These are phyloP conservation scores for Diaperis boleti DNA, from an alignment of 2,888 invertebrate genomes.

Conservation along the genomic window DNA sequence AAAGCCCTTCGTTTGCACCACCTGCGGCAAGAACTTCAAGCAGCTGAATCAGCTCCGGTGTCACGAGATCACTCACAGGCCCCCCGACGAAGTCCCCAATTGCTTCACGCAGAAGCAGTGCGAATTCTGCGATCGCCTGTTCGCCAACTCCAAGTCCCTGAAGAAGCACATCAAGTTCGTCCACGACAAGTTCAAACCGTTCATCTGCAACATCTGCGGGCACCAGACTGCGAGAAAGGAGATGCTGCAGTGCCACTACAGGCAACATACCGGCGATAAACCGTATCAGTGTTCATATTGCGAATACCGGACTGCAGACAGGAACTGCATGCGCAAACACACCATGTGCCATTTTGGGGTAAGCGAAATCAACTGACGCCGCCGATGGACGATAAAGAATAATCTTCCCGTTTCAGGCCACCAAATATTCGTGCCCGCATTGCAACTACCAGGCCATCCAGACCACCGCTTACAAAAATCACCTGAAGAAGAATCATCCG, in stretches of 20 bases:
- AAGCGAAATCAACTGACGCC: too few relatives aligned
- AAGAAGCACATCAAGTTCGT: constrained; percentile 79
- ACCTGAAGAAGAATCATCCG: constrained; percentile 71
- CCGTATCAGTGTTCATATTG: constrained; percentile 80
- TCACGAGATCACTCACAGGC: constrained; percentile 69
- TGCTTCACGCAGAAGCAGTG: constrained; percentile 76
- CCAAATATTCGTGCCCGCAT: constrained; percentile 73
- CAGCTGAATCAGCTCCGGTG: constrained; percentile 73
- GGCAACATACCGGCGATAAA: constrained; percentile 84
- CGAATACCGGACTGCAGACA: constrained; percentile 79
- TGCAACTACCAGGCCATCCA: constrained; percentile 79
- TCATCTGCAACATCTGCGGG: constrained; percentile 80
- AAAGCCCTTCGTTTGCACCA: constrained; percentile 67
- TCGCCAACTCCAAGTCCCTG: constrained; percentile 76
- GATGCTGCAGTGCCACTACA: constrained; percentile 77
- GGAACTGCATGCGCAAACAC: constrained; percentile 78
- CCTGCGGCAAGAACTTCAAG: constrained; percentile 74
- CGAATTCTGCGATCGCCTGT: constrained; percentile 75
- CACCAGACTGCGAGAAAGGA: constrained; percentile 79
- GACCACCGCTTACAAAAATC: constrained; percentile 75
- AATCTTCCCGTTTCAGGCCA: constrained; percentile 53
- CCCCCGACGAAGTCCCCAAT: constrained; percentile 52
- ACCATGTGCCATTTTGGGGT: constrained; percentile 73
- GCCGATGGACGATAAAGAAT: not conserved
- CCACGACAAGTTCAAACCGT: constrained; percentile 80